Base-by-base conservation (phyloP, 2,888 invertebrate species). In the Cryptus armator region DNA sequence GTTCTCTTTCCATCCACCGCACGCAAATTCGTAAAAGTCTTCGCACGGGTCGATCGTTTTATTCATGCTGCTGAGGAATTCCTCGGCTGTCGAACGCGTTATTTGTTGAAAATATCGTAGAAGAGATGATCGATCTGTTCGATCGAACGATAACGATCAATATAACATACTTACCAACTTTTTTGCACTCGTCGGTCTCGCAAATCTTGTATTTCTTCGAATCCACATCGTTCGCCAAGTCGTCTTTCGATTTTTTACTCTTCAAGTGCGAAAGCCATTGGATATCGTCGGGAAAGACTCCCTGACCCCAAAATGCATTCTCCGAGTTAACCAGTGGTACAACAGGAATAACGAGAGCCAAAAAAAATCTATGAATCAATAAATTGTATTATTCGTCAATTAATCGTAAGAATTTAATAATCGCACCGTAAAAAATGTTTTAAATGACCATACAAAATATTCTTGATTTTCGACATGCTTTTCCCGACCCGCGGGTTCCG, bases 181-280 rank as follows among this genome's bases (percentile, higher is more conserved):
- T 62, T 77, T 81, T 70, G 59, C 87, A 88, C 64, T 85, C 83
- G 10, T 78, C 51, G 29, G 85, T 87, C 14, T 80, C 46, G 53
- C 86, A 87, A 68, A 88, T 77, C n/a, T 37, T 46, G 19, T 56
- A 67, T 46, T 77, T 9, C 19, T 78, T 53, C 12, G 6, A 16
- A 0, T 81, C 67, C 1, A 37, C 24, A 16, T 48, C 19, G 14
- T 46, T 12, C 3, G 14, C 6, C 0, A 29, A 16, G 10, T 70
- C 37, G 37, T 51, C n/a, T 67, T 59, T n/a, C 59, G n/a, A 24
- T 12, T 4, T n/a, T 19, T 19, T 12, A 43, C 64, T n/a, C 10
- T 67, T n/a, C 43, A 32, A 1, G 48, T 37, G 68, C 9, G 76
- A 32, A 3, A 86, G 81, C 67, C 32, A 78, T 74, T 24, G 12